Base-by-base conservation (phyloP, 2,113 vertebrate species). In the Castor canadensis region DNA sequence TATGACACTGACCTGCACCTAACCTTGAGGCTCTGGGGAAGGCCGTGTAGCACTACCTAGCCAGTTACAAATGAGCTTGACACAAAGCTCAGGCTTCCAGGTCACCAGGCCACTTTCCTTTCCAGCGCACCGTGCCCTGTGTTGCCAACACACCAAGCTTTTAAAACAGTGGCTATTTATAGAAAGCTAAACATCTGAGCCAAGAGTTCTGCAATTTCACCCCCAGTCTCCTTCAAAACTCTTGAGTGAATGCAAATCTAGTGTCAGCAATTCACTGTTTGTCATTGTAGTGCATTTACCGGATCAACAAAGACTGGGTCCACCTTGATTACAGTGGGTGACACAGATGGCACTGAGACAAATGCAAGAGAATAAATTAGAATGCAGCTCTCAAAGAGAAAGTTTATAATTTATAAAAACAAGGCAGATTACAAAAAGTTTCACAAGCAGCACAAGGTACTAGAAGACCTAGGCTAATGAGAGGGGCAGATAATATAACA, bases 181-280 rank as follows among this genome's bases (percentile, higher is more conserved):
- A 94, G 64, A 95, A 56, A 26, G 43, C 45, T 45, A 88, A 84
- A 79, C 77, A 69, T 58, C 67, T 43, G 77, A 95, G 89, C 92
- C 92, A 89, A 86, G 64, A 32, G 64, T 49, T 54, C 87, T 94
- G 32, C 69, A 93, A 92, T 91, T 93, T 92, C 87, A 96, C 43
- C 79, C 52, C 83, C 66, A 91, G 67, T 10, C 60, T 87, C 86
- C 93, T 93, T 91, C 56, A 52, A 86, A 87, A 58, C 84, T 89
- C 80, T 0, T 95, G 80, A 97, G 93, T 87, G 90, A 60, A 82
- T 43, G 13, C 86, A 84, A n/a, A 64, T 35, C 60, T 72, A 54
- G 20, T 80, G 43, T 87, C 52, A 35, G 45, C 16, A 77, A 30
- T 45, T 60, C 58, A 10, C 2, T 93, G 43, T 58, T 84, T 32